Evolutionary conservation across 2,888 invertebrate species (phyloP).

Genomic region (Arctia plantaginis): DNA sequence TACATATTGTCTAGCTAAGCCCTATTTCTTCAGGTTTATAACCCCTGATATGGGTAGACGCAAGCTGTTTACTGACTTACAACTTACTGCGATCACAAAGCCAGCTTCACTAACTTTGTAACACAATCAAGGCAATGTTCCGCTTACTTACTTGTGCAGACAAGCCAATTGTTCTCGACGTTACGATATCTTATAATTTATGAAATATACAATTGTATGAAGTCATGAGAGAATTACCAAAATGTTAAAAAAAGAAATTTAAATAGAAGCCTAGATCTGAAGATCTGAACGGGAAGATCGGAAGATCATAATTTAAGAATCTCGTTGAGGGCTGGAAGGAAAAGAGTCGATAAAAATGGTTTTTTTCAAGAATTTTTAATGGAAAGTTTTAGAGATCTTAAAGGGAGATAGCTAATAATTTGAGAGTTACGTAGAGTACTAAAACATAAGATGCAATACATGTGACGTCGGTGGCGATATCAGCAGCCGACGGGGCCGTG

Average conservation of each 20-base stretch:
- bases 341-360: too few relatives aligned
- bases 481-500: too few relatives aligned
- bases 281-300: not conserved
- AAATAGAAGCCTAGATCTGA: too few relatives aligned
- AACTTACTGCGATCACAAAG: constrained; percentile 23
- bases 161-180: not conserved
- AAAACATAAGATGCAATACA: too few relatives aligned
- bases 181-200: not conserved
- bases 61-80: constrained; percentile 23
- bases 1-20: not conserved
- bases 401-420: too few relatives aligned
- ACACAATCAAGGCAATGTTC: constrained; percentile 19
- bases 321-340: too few relatives aligned
- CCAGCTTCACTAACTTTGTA: constrained; percentile 21
- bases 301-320: not conserved
- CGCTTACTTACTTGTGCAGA: not conserved
- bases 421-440: too few relatives aligned
- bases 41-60: constrained; percentile 3
- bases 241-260: not conserved
- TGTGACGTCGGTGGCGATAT: too few relatives aligned
- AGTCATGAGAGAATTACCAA: not conserved
- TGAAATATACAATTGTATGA: not conserved
- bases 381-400: too few relatives aligned
- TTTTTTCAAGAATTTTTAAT: too few relatives aligned
- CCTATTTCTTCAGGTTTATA: constrained; percentile 13